A percentile compares a stretch with the other conserved stretches of the same genome.
These are phyloP conservation scores for Athetis lepigone DNA, from an alignment of 2,888 invertebrate genomes.

Conservation along the genomic window DNA sequence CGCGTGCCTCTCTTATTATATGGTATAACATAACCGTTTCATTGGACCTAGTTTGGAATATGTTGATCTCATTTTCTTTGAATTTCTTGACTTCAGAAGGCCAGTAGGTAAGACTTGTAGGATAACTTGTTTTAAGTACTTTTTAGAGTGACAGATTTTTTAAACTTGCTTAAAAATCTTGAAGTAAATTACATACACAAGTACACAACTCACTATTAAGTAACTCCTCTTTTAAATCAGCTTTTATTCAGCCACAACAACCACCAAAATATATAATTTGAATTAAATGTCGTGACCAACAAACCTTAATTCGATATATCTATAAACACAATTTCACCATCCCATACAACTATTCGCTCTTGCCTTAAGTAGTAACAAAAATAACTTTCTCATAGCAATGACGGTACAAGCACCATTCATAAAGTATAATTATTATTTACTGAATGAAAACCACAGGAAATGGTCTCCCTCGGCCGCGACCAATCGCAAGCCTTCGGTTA, in stretches of 20 bases:
- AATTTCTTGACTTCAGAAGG: not conserved
- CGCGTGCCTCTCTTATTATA: slow-evolving; percentile 49
- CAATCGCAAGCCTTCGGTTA: slow-evolving; percentile 73
- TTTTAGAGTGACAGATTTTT: too few species aligned
- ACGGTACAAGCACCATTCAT: slow-evolving; percentile 66
- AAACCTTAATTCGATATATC: slow-evolving; percentile 3
- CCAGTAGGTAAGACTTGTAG: too few species aligned
- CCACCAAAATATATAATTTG: too few species aligned
- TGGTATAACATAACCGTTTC: slow-evolving; percentile 57
- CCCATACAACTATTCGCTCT: slow-evolving; percentile 32
- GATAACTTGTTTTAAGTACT: too few species aligned
- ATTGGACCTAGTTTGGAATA: slow-evolving; percentile 17
- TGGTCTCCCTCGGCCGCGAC: slow-evolving; percentile 66
- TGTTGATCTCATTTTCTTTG: slow-evolving; percentile 16
- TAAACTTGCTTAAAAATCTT: not conserved
- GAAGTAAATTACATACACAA: too few species aligned
- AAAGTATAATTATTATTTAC: slow-evolving; percentile 74
- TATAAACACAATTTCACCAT: slow-evolving; percentile 30
- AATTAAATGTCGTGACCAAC: too few species aligned
- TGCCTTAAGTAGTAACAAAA: slow-evolving; percentile 45
- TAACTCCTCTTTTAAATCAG: not conserved
- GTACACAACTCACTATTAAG: not conserved
- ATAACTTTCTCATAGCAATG: slow-evolving; percentile 72
- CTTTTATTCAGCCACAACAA: not conserved
- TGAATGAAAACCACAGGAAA: slow-evolving; percentile 78